Evolutionary conservation across 2,888 invertebrate genomes (phyloP), one percentile per base, ranked within the genome.

Genomic region (Melanchra persicariae): DNA sequence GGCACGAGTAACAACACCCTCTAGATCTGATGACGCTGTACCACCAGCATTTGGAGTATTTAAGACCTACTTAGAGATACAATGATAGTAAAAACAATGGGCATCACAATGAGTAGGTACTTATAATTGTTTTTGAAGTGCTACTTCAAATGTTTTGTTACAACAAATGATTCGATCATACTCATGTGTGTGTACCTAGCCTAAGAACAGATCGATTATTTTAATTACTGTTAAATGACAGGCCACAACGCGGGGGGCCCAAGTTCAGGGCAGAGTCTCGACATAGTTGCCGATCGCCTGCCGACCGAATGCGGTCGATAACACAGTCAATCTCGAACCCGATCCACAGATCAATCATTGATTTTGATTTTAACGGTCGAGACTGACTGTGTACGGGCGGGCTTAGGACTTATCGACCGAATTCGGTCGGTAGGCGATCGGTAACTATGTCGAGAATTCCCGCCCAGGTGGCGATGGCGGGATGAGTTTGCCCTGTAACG

Each of bases 91-190:
- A 57, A 45, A 59, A 78, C 70, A 77, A 69, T 70, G n/a, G 40
- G 15, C 26, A 45, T 15, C 17, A 40, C 60, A 60, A 47, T 78
- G n/a, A 24, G 40, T n/a, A n/a, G n/a, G n/a, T 26, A 70, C 43
- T 73, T 73, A 67, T 40, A 40, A 59, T 68, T 79, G 65, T 68
- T 79, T 79, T 62, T 57, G 34, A 59, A 71, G 61, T 58, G 40
- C 43, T 49, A 45, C 60, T 63, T 47, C 22, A 59, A 60, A 70
- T 65, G n/a, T 63, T 70, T 62, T 66, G 61, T 58, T 59, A 57
- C 55, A 52, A 45, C 58, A 59, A 67, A 55, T 63, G 5, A 61
- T 62, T 54, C 62, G n/a, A 43, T 61, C 34, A 26, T 34, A 49
- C 12, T 57, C 43, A 24, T 26, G 12, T 26, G 59, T 64, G 10